Evolutionary conservation across 2,888 invertebrate species (phyloP), one percentile per base, ranked within the genome.

Genomic region (Rotaria sp.): DNA sequence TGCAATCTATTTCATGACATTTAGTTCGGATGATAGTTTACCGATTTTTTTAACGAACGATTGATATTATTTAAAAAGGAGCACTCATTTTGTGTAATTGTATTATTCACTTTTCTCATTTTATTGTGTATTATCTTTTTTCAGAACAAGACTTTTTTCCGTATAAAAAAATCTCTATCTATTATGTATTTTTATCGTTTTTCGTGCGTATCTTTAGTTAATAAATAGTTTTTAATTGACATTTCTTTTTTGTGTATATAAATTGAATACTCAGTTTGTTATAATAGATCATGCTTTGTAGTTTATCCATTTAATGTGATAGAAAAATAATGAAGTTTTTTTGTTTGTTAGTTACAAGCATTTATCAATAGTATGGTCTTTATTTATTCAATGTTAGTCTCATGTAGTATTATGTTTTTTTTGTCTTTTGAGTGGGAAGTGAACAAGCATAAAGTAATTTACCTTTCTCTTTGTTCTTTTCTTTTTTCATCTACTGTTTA

Each of bases 1-100:
- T 45, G 15, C 80, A n/a, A 80, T 80, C 15, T 80, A 80, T 80
- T 80, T 80, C 45, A 45, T 80, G 45, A 80, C 80, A 80, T 80
- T 80, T 45, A 45, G 41, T 13, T 80, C 80, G n/a, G 80, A 80
- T 80, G 67, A 67, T 35, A 67, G 67, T 67, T 67, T 67, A 35
- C 67, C 67, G 0, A 67, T 15, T 67, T 67, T 67, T 67, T 67
- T 21, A 67, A 35, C 50, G 18, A 50, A 18, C 4, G 10, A 50
- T 3, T 18, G n/a, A n/a, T 18, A 15, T 18, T 0, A 15, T 18
- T 50, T 50, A 50, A 5, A 50, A 50, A 50, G 18, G 13, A 50
- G 7, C 3, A 50, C 18, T 4, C 15, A 15, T 5, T 35, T 67
- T 67, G 67, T 67, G 38, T 8, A 67, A 35, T 21, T 35, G 15